phyloP scores from a whole-genome alignment of 2,888 invertebrate genomes.

The Cotesia congregata region DNA sequence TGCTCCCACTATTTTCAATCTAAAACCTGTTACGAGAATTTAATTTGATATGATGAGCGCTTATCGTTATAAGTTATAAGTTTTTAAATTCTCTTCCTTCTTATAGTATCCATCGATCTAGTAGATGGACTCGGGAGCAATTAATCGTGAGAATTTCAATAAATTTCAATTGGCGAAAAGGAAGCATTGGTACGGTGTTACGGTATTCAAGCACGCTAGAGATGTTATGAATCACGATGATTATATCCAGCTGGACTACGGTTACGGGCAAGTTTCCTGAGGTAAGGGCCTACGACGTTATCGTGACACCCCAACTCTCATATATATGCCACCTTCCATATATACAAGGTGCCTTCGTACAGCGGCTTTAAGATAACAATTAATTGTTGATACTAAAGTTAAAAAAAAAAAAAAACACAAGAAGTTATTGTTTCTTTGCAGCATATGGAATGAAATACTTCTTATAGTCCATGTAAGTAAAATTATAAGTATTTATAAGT shows the following conservation, averaged over 20 bases:
- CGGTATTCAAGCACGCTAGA: conserved; percentile 48
- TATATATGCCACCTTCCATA: not conserved
- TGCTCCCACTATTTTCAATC: not conserved
- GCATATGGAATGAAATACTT: not conserved
- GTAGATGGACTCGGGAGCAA: conserved; percentile 42
- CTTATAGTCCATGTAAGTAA: no score
- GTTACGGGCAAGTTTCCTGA: not conserved
- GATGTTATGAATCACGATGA: conserved; percentile 50
- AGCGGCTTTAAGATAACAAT: not conserved
- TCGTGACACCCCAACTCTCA: not conserved
- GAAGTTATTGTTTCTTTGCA: not conserved
- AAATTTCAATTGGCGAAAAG: conserved; percentile 54
- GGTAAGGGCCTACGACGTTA: conserved; percentile 15
- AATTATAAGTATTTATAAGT: no score
- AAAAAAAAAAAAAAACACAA: not conserved
- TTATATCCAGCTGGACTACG: conserved; percentile 37
- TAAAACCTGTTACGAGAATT: not conserved
- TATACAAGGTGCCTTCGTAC: not conserved
- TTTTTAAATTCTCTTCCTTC: conserved; percentile 7
- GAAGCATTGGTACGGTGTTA: conserved; percentile 45
- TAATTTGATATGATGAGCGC: not conserved
- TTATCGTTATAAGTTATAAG: not conserved
- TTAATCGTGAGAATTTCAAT: conserved; percentile 50
- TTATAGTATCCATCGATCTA: conserved; percentile 4
- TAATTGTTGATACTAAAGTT: not conserved